These are phyloP conservation scores for Musca domestica DNA, from an alignment of 1,140 invertebrate species.

Conservation along the genomic window DNA sequence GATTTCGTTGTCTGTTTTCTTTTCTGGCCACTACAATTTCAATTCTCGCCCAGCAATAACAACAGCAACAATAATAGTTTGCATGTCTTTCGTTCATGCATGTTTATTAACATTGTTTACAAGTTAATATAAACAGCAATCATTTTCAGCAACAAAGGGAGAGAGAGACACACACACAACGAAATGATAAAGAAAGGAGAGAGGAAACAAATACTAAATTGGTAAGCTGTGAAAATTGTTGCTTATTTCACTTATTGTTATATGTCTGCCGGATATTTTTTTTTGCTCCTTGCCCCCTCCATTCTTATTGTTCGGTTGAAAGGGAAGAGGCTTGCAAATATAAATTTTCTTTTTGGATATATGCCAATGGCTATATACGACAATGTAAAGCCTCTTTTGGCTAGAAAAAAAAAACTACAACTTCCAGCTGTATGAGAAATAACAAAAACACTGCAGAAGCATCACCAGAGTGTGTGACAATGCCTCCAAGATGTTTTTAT, in stretches of 20 bases:
- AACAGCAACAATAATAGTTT: neutral
- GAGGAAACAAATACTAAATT: too few relatives aligned
- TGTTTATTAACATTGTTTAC: constrained; percentile 23
- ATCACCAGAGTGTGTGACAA: neutral
- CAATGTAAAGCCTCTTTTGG: neutral
- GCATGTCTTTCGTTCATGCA: constrained; percentile 16
- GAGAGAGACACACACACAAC: neutral
- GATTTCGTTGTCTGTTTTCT: too few relatives aligned
- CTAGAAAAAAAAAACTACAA: neutral
- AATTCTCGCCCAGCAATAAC: too few relatives aligned
- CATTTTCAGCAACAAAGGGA: neutral
- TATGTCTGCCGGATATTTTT: neutral
- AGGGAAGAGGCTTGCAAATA: neutral
- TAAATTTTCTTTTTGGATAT: constrained; percentile 11
- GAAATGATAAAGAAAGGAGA: too few relatives aligned
- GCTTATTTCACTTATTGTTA: constrained; percentile 5
- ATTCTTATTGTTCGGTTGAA: neutral
- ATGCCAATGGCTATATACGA: constrained; percentile 4
- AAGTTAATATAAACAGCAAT: constrained; percentile 22
- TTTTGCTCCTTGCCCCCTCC: neutral
- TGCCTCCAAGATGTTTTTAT: neutral
- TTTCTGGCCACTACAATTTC: too few relatives aligned
- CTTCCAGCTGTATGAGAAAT: neutral
- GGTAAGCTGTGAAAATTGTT: constrained; percentile 17
- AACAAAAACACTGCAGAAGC: too few relatives aligned